A percentile compares a stretch with the other conserved stretches of the same genome.
Conservation (phyloP, 2,797 vertebrate genomes). For the Crax fasciolata region DNA sequence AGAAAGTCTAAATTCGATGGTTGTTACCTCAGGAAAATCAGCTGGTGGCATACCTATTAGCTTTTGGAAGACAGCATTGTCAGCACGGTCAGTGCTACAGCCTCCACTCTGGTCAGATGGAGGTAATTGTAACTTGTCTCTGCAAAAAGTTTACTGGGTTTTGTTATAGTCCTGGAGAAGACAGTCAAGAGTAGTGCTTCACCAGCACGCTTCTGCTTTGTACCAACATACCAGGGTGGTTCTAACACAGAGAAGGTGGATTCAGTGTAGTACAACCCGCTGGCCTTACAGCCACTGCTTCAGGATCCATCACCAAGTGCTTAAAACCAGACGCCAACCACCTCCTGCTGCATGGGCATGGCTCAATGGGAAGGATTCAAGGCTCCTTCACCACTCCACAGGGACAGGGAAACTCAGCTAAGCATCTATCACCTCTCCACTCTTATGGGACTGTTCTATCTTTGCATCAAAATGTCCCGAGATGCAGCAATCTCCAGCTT, state of each 20-base stretch:
- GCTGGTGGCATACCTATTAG: neutral
- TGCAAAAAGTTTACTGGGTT: neutral
- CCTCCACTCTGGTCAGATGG: neutral
- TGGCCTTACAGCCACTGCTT: neutral
- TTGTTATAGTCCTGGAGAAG: neutral
- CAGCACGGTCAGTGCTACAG: accelerated
- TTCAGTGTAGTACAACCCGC: neutral
- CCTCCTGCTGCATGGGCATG: neutral
- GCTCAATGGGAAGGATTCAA: neutral
- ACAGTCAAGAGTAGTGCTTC: neutral
- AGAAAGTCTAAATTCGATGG: neutral
- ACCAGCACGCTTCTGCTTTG: neutral
- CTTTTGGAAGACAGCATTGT: neutral
- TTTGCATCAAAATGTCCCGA: neutral
- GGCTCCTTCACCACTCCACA: accelerated
- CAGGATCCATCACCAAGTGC: accelerated
- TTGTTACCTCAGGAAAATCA: neutral
- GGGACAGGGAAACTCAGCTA: neutral
- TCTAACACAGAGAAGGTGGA: accelerated
- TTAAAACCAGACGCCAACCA: neutral
- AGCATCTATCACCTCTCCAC: neutral
- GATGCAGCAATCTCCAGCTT: neutral
- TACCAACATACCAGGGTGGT: neutral
- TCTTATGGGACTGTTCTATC: accelerated
- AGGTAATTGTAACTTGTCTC: neutral